phyloP scores from a whole-genome alignment of 2,888 invertebrate species.

The Lepidochitona cinerea region DNA sequence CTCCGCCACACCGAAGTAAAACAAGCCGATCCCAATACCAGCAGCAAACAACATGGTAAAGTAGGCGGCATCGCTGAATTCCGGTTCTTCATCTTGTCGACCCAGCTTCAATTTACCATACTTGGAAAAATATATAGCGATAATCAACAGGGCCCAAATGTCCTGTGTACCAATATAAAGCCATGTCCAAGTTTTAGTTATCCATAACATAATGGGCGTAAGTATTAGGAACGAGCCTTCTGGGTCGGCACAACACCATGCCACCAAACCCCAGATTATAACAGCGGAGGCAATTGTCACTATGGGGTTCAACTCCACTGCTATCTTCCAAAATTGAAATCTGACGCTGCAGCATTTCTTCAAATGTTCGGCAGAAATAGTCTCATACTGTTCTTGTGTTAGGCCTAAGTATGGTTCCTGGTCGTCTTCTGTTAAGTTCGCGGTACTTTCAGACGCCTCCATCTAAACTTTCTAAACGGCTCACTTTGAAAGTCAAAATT shows the following conservation, averaged over 20 bases:
- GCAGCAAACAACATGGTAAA: constrained; percentile 32
- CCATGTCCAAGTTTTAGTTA: constrained; percentile 4
- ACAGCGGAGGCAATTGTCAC: background rate
- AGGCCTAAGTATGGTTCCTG: too few relatives aligned
- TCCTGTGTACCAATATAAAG: constrained; percentile 7
- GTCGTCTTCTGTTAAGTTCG: too few relatives aligned
- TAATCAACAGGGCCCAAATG: constrained; percentile 17
- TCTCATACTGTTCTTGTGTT: background rate
- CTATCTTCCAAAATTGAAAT: background rate
- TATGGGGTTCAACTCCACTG: background rate
- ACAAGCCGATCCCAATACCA: constrained; percentile 25
- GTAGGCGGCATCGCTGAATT: constrained; percentile 20
- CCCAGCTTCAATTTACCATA: constrained; percentile 24
- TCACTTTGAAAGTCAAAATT: too few relatives aligned
- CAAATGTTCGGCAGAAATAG: background rate
- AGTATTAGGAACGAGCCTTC: background rate
- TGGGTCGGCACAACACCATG: background rate
- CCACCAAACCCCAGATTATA: background rate
- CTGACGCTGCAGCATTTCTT: background rate
- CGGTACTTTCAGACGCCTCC: too few relatives aligned
- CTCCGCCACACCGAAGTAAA: constrained; percentile 31
- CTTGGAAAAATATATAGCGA: constrained; percentile 25
- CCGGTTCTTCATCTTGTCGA: constrained; percentile 23
- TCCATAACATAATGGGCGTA: background rate
- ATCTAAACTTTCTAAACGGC: too few relatives aligned